Base-by-base conservation (phyloP, 2,113 vertebrate genomes). In the Thunnus thynnus region DNA sequence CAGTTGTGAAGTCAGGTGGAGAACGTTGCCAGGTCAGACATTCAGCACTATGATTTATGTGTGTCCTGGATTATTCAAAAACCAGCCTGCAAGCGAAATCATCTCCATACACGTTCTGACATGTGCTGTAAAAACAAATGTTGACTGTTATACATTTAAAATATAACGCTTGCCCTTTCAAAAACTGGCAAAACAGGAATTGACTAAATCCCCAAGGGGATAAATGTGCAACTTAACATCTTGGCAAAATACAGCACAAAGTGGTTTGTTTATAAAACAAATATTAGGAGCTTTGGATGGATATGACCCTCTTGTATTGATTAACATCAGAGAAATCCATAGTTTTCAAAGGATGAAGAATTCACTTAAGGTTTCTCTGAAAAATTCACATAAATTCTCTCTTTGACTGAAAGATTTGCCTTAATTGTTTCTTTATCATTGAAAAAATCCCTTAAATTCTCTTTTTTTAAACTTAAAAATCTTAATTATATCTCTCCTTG, bases 1-100 rank as follows among this genome's bases (percentile, higher is more conserved):
- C 83, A 76, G 62, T 60, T 56, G 64, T 86, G 88, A 80, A 72
- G 89, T 90, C 84, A 88, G 88, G 78, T 87, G 46, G 80, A 82
- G 82, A 74, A 57, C 5, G 41, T 61, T 82, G 87, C 87, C 91
- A 89, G 86, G 66, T 83, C 70, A 50, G 72, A 78, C 83, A 56
- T 77, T 65, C 60, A 72, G 75, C 58, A 50, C 52, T 10, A 44
- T 72, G 86, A 92, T 86, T 91, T 86, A 86, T 78, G 72, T 18
- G 47, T 44, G 56, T 73, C 52, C 56, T 58, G 82, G 58, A 57
- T 82, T 47, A 76, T 71, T 70, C 8, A 56, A 85, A 84, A 81
- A 64, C 20, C 60, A 65, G 50, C n/a, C 77, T 8, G 36, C 48
- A 67, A 47, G 71, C 62, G 85, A 73, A 86, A 80, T 52, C 48